Conservation (phyloP, 2,797 vertebrate species). For the Fratercula arctica region DNA sequence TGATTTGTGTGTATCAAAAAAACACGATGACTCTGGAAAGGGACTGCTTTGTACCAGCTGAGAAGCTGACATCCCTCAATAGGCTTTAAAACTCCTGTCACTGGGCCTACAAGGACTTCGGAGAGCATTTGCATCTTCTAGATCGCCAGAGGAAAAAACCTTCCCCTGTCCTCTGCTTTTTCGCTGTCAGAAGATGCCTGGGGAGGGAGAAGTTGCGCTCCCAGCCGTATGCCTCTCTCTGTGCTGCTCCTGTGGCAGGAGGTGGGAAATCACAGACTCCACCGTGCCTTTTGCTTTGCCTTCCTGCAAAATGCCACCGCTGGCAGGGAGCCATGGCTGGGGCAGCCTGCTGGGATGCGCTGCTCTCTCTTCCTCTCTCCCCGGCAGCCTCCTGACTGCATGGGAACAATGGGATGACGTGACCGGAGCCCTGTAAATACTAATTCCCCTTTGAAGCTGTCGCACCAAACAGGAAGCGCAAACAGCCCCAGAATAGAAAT, state of each 20-base stretch:
- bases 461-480: background rate
- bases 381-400: background rate
- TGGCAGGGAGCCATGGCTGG: background rate
- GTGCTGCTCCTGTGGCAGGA: accelerated
- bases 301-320: background rate
- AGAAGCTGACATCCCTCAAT: background rate
- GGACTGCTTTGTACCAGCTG: background rate
- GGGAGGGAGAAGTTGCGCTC: background rate
- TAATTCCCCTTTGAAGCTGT: slow-evolving; percentile 1
- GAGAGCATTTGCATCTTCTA: background rate
- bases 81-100: background rate
- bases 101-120: background rate
- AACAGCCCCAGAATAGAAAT: background rate
- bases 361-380: background rate
- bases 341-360: background rate
- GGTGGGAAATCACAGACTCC: accelerated
- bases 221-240: background rate
- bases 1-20: background rate
- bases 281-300: background rate
- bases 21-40: background rate
- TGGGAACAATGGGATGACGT: slow-evolving; percentile 31
- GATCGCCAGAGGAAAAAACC: background rate
- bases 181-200: background rate
- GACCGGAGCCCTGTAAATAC: background rate
- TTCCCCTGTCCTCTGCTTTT: background rate